Evolutionary conservation across 2,113 vertebrate genomes (phyloP), one percentile per base, ranked within the genome.

Genomic region (Malurus cyaneus): DNA sequence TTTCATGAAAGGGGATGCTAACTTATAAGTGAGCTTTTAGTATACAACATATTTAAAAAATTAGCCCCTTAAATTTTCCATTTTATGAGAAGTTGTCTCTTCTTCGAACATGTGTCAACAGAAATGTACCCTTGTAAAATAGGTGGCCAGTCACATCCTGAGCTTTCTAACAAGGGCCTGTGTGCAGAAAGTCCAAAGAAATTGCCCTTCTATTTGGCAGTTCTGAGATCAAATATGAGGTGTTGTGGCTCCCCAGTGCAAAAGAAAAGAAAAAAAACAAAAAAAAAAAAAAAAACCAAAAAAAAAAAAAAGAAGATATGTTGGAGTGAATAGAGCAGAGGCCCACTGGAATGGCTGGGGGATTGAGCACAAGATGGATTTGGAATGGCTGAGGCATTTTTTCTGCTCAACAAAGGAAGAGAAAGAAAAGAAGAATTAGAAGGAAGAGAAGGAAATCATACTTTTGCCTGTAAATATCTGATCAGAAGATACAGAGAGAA

Each of bases 321-420:
- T 3, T 53, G 24, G 11, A 72, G 11, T 0, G 0, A 73, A 23
- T 56, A 41, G 23, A 47, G 23, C 5, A 47, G 54, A 80, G 12
- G 13, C 5, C 26, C 7, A 31, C 3, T 9, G 18, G 18, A n/a
- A 52, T 44, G 20, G 1, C 29, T 52, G 6, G 17, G 7, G 4
- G 7, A 8, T 67, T 42, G 36, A 84, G 31, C 47, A 44, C 9
- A 29, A 16, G 9, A 31, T 2, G 3, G 57, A 52, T 20, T 4
- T n/a, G 28, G 24, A 50, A 20, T 6, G 20, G 5, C 20, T 65
- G 29, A 52, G 14, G 26, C 7, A 73, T 44, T 28, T 54, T 53
- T 31, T 77, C 14, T 54, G 16, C 49, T 76, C 59, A 59, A 32
- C 18, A 47, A 17, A 6, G 18, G 8, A 61, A 42, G 57, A 76